A percentile compares a stretch with the other conserved stretches of the same genome.
Evolutionary conservation across 2,797 vertebrate species (phyloP).

Genomic region (Gymnocypris eckloni): DNA sequence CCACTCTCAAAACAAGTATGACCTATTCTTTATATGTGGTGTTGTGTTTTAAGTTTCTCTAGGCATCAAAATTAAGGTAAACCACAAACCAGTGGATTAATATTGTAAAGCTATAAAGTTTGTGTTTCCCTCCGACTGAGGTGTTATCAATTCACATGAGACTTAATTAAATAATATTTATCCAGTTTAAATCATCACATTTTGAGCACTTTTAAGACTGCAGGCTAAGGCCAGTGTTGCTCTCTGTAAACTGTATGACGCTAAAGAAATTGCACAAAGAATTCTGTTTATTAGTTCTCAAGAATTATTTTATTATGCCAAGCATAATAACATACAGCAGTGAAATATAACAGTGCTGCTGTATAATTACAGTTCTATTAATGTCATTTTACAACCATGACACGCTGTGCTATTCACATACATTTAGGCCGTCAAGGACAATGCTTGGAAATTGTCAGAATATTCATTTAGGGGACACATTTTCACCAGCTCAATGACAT

Average conservation of each 20-base stretch:
- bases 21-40: constrained; percentile 24
- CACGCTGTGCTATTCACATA: constrained; percentile 74
- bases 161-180: constrained; percentile 82
- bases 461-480: constrained; percentile 77
- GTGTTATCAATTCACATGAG: constrained; percentile 75
- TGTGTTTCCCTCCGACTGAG: constrained; percentile 33
- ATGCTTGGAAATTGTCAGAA: constrained; percentile 70
- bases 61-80: constrained; percentile 48
- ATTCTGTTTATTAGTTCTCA: constrained; percentile 82
- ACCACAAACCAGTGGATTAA: constrained; percentile 48
- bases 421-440: constrained; percentile 78
- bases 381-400: constrained; percentile 81
- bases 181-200: constrained; percentile 74
- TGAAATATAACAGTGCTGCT: constrained; percentile 69
- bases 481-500: constrained; percentile 77
- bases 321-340: constrained; percentile 77
- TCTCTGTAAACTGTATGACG: constrained; percentile 79
- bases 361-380: constrained; percentile 83
- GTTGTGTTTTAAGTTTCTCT: constrained; percentile 34
- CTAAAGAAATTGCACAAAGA: constrained; percentile 80
- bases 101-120: constrained; percentile 52
- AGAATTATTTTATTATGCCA: constrained; percentile 79
- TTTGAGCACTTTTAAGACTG: constrained; percentile 72
- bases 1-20: not conserved
- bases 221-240: constrained; percentile 72